Conservation (phyloP, 2,888 invertebrate species). For the Tromatobia lineatoria region DNA sequence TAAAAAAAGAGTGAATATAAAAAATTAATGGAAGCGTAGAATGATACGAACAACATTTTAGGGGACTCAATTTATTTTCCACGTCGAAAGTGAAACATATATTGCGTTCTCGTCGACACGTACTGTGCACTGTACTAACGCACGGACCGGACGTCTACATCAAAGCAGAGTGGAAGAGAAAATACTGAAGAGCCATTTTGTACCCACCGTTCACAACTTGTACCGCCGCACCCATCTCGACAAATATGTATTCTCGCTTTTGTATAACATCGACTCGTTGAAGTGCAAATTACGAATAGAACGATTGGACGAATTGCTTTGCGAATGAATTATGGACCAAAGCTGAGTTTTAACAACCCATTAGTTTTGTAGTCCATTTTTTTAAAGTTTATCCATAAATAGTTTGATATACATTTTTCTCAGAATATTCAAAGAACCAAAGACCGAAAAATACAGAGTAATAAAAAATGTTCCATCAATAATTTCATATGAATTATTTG, state of each 20-base stretch:
- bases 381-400: background rate
- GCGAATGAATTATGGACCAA: slow-evolving; percentile 49
- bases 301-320: slow-evolving; percentile 48
- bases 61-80: slow-evolving; percentile 66
- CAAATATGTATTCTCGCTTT: slow-evolving; percentile 59
- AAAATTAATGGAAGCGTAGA: background rate
- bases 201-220: slow-evolving; percentile 5
- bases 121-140: slow-evolving; percentile 35
- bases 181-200: slow-evolving; percentile 54
- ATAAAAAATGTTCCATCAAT: no score
- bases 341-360: background rate
- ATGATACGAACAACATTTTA: slow-evolving; percentile 58
- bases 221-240: slow-evolving; percentile 44
- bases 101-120: slow-evolving; percentile 52
- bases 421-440: no score
- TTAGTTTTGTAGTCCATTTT: background rate
- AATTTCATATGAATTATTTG: no score
- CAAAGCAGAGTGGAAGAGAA: slow-evolving; percentile 65
- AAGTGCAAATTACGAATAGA: slow-evolving; percentile 68
- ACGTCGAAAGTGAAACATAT: slow-evolving; percentile 56
- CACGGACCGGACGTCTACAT: slow-evolving; percentile 67
- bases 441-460: no score
- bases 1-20: no score
- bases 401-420: no score
- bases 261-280: slow-evolving; percentile 64